Base-by-base conservation (phyloP, 2,113 vertebrate genomes). In the Brachyhypopomus occidentalis region DNA sequence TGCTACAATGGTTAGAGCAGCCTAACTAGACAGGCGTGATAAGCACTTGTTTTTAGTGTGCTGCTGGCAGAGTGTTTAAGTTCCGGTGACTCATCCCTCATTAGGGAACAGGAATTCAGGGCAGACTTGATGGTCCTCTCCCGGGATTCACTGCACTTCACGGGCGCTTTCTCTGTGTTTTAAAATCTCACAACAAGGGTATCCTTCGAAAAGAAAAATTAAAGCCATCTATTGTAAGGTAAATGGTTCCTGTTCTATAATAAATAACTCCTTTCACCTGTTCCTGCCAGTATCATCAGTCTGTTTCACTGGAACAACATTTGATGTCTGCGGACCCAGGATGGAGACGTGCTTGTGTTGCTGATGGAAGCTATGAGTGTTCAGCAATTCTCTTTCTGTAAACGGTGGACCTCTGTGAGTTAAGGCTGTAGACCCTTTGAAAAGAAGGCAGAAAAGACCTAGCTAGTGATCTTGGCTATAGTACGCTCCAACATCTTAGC, bases 221-320 rank as follows among this genome's bases (percentile, higher is more conserved):
- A 52, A 52, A 52, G 58, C 58, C 58, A 60, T 60, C 58, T 1
- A 20, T 60, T 67, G 63, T 66, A 66, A 34, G 19, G 9, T 5
- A n/a, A 66, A 70, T 70, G 20, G 19, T n/a, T 41, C 22, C 66
- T 70, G 9, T 22, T 22, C 66, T 70, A 22, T 70, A 70, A 70
- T 70, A 70, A 70, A 70, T 70, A 70, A 22, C 66, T 12, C 7
- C 38, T 70, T 9, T n/a, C n/a, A n/a, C 66, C 9, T n/a, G 36
- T 22, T 22, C 19, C 36, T 12, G 36, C 7, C 9, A 11, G 19
- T 41, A 19, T 38, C 20, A 19, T 70, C 36, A 41, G 66, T 70
- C 36, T 38, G 12, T 22, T 41, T 70, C 36, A 67, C 30, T 38
- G 4, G 8, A 67, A 67, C 64, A 67, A 11, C 34, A 36, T 67